Evolutionary conservation across 1,140 invertebrate genomes (phyloP).

Genomic region (Tetragnatha versicolor): DNA sequence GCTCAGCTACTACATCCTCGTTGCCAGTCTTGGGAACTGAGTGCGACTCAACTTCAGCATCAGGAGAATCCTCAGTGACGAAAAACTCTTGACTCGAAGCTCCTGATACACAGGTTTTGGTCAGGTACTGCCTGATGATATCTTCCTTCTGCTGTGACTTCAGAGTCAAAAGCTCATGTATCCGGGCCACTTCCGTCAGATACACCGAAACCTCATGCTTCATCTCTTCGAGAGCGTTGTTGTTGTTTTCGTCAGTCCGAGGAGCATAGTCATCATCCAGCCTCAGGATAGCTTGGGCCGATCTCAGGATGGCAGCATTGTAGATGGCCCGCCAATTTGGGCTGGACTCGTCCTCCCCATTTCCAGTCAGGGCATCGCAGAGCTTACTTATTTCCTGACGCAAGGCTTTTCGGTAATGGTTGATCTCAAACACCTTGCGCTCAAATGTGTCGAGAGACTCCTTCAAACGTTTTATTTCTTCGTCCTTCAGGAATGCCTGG

Average conservation of each 20-base stretch:
- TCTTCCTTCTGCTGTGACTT: slow-evolving; percentile 25
- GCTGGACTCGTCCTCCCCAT: background rate
- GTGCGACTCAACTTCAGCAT: too few relatives aligned
- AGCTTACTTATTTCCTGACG: slow-evolving; percentile 34
- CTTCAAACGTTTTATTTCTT: slow-evolving; percentile 24
- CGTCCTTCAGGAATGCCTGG: background rate
- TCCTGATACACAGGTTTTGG: background rate
- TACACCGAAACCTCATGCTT: slow-evolving; percentile 14
- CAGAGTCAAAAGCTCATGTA: slow-evolving; percentile 36
- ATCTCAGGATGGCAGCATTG: slow-evolving; percentile 20
- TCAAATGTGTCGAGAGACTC: slow-evolving; percentile 28
- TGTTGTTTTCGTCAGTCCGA: background rate
- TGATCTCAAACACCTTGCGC: slow-evolving; percentile 28
- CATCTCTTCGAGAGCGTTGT: slow-evolving; percentile 34
- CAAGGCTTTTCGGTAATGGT: slow-evolving; percentile 19
- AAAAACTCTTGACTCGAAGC: background rate
- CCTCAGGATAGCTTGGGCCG: slow-evolving; percentile 17
- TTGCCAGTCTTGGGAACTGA: too few relatives aligned
- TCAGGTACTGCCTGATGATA: slow-evolving; percentile 21
- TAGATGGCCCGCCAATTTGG: slow-evolving; percentile 30
- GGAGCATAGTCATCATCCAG: slow-evolving; percentile 23
- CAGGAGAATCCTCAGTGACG: too few relatives aligned
- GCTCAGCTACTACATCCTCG: too few relatives aligned
- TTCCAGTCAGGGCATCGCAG: slow-evolving; percentile 19
- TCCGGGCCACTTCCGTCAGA: slow-evolving; percentile 37